phyloP scores from a whole-genome alignment of 1,140 invertebrate species.

The Drosophila neocordata region DNA sequence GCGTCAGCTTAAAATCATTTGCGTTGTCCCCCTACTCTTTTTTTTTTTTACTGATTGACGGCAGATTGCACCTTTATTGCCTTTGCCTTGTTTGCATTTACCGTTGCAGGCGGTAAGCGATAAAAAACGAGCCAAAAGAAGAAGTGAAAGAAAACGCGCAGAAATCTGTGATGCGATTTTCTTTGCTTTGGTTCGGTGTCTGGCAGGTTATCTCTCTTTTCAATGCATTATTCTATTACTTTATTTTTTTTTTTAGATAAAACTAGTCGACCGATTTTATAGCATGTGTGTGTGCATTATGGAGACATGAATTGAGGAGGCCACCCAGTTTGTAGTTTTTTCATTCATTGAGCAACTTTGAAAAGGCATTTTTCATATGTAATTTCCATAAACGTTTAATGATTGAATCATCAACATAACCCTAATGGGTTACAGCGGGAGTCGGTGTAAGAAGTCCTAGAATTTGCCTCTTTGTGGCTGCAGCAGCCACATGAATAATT shows the following conservation, averaged over 20 bases:
- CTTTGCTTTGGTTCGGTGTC: not conserved
- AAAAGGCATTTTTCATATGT: constrained; percentile 33
- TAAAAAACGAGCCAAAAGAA: constrained; percentile 28
- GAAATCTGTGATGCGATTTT: constrained; percentile 38
- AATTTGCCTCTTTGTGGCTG: constrained; percentile 11
- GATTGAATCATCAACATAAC: constrained; percentile 55
- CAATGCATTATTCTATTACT: no score
- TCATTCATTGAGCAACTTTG: not conserved
- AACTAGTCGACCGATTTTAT: not conserved
- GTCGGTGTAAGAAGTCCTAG: not conserved
- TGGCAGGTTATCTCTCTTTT: no score
- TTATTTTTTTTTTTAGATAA: not conserved
- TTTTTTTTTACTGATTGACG: constrained; percentile 41
- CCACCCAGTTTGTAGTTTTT: constrained; percentile 1
- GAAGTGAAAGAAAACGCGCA: not conserved
- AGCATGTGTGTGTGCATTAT: not conserved
- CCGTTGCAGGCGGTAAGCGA: constrained; percentile 36
- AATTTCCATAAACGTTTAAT: constrained; percentile 57
- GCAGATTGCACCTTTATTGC: constrained; percentile 47
- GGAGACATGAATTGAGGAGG: constrained; percentile 8
- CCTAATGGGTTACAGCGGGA: not conserved
- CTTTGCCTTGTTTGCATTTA: constrained; percentile 42
- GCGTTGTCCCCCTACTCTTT: constrained; percentile 7
- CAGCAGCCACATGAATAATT: constrained; percentile 54
- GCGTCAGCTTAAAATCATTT: constrained; percentile 46